Base-by-base conservation (phyloP, 2,888 invertebrate species). In the Myopa tessellatipennis region DNA sequence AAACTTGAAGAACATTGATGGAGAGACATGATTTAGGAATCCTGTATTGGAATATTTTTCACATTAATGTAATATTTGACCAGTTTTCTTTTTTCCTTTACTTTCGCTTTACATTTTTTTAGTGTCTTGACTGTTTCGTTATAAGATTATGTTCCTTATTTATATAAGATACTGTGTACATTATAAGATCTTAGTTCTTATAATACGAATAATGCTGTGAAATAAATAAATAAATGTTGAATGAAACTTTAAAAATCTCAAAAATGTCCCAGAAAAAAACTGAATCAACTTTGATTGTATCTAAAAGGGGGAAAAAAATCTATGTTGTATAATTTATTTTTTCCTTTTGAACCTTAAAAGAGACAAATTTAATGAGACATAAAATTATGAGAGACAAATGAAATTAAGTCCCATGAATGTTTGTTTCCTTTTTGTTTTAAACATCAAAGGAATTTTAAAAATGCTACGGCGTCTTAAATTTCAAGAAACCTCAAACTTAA, bases 361-460 rank as follows among this genome's bases (percentile, higher is more conserved):
- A 45, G 10, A 8, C 0, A 10, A 8, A 10, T 8, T 45, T 10
- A 45, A 8, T 45, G 45, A 45, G 45, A 45, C 6, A 45, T 45
- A 45, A 45, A 45, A 45, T 45, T 10, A 45, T 8, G 10, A 45
- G 45, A 45, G 45, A 45, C 45, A 10, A 6, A 45, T 10, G 45
- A 45, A 45, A 45, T 26, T 26, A 45, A 45, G 45, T 8, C 10
- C 45, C 45, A 45, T 45, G 45, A 45, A 10, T 45, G 6, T 45
- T 45, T 45, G 45, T 45, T 45, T 10, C 45, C 10, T 45, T 45
- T 45, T 10, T 10, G 6, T 10, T 45, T 45, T 10, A 45, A 55
- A 55, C 55, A 55, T 55, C 55, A 55, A 55, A 55, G 55, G 55
- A 55, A 55, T 55, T 55, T n/a, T n/a, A 55, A 55, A n/a, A n/a